Conservation (phyloP, 2,888 invertebrate species). For the Tetheella fluctuosa region DNA sequence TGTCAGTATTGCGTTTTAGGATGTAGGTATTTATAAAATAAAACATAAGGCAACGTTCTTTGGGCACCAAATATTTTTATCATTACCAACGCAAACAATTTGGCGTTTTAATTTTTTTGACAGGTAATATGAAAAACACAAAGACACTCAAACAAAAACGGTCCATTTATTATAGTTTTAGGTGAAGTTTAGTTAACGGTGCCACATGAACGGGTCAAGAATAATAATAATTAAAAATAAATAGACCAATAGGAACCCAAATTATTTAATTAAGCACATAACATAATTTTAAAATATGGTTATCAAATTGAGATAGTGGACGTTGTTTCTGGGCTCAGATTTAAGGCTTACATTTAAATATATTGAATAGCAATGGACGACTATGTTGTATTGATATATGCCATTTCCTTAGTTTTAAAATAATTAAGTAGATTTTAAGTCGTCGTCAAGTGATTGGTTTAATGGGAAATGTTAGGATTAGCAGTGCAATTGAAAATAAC, state of each 20-base stretch:
- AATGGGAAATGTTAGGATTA: conserved; percentile 18
- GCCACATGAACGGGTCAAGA: neutral
- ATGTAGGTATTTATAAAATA: conserved; percentile 64
- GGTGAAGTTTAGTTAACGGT: neutral
- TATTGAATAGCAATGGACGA: conserved; percentile 28
- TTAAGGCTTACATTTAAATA: too few relatives aligned
- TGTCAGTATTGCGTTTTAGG: conserved; percentile 73
- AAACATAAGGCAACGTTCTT: conserved; percentile 30
- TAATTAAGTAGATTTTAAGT: conserved; percentile 35
- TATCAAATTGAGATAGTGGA: neutral
- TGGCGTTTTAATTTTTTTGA: neutral
- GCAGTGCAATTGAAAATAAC: conserved; percentile 20
- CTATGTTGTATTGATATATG: conserved; percentile 31
- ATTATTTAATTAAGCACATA: neutral
- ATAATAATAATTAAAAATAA: neutral
- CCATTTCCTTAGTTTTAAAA: conserved; percentile 48
- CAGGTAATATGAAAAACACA: neutral
- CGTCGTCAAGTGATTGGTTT: conserved; percentile 23
- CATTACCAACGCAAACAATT: neutral
- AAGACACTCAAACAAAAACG: neutral
- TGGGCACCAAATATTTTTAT: conserved; percentile 12
- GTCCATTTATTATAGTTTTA: neutral
- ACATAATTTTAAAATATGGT: neutral
- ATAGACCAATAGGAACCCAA: neutral
- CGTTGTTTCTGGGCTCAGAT: neutral